Conservation (phyloP, 2,113 vertebrate species). For the Syngnathus floridae region DNA sequence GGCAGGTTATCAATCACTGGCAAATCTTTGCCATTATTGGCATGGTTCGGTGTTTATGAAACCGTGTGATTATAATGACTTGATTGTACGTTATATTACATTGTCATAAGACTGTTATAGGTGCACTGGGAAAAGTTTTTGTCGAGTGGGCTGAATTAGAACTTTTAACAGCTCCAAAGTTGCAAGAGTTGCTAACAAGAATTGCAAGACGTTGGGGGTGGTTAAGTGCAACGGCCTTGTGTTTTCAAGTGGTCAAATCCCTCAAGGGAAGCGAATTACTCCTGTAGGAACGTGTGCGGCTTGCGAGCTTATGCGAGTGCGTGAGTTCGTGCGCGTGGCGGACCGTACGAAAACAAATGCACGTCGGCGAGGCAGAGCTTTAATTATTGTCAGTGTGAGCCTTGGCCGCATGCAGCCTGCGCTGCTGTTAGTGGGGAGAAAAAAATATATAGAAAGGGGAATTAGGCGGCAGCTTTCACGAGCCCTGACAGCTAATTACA, state of each 20-base stretch:
- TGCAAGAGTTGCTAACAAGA: slow-evolving; percentile 48
- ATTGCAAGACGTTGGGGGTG: slow-evolving; percentile 36
- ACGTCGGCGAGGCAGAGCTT: slow-evolving; percentile 57
- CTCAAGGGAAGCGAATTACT: slow-evolving; percentile 55
- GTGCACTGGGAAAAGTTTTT: not conserved
- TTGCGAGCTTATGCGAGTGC: not conserved
- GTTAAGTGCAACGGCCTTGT: slow-evolving; percentile 50
- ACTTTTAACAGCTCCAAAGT: slow-evolving; percentile 33
- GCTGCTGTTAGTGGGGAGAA: slow-evolving; percentile 9
- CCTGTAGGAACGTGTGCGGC: not conserved
- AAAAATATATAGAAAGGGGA: slow-evolving; percentile 45
- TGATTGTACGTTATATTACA: not conserved
- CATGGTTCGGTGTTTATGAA: not conserved
- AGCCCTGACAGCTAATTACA: slow-evolving; percentile 68
- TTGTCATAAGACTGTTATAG: not conserved
- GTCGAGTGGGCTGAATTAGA: not conserved
- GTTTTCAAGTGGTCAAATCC: slow-evolving; percentile 53
- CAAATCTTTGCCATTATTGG: not conserved
- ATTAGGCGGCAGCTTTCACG: slow-evolving; percentile 54
- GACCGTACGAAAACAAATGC: slow-evolving; percentile 41
- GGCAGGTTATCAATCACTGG: not conserved
- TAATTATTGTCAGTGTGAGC: slow-evolving; percentile 69
- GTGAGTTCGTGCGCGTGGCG: slow-evolving; percentile 11
- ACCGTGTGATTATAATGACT: no score
- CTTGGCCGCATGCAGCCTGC: slow-evolving; percentile 39